Evolutionary conservation across 2,888 invertebrate genomes (phyloP), one percentile per base, ranked within the genome.

Genomic region (Dusona sp.): DNA sequence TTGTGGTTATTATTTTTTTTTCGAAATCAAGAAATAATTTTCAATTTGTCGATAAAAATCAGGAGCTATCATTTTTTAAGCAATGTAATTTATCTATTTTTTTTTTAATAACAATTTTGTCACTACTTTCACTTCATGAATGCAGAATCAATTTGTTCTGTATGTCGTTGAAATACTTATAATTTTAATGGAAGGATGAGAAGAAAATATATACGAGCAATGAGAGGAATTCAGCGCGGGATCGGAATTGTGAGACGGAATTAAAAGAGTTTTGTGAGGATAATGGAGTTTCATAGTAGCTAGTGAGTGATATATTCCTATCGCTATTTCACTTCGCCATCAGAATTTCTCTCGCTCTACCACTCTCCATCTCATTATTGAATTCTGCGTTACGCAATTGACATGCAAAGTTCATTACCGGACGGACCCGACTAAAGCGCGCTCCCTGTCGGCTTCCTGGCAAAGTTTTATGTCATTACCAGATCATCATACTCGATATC

Each of bases 371-470:
- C 86, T 82, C 84, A 84, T 86, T 86, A 86, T 84, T 84, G 81
- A 84, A 86, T 84, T 82, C 73, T 86, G 86, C 86, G 81, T 86
- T 82, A 84, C 81, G 86, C 86, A 86, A 84, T 84, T 80, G 86
- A 86, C 86, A 86, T 86, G 86, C 84, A 86, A 86, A 86, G 84
- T 86, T 86, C 84, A 84, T 86, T 86, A 86, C 79, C 75, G 86
- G 67, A 42, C 65, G 48, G 67, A 64, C 38, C 64, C 57, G 45
- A 72, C 78, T 84, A 74, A 78, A 78, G 74, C 74, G 67, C 1
- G 22, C 57, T 51, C 25, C 67, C 51, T 22, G 3, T n/a, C 36
- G 67, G 67, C 81, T 74, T 74, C 57, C 45, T 38, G 78, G 11
- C 67, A 38, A 16, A 51, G 38, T 48, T 36, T 48, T 67, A 42